Conservation (phyloP, 2,797 vertebrate species). For the Channa striata region DNA sequence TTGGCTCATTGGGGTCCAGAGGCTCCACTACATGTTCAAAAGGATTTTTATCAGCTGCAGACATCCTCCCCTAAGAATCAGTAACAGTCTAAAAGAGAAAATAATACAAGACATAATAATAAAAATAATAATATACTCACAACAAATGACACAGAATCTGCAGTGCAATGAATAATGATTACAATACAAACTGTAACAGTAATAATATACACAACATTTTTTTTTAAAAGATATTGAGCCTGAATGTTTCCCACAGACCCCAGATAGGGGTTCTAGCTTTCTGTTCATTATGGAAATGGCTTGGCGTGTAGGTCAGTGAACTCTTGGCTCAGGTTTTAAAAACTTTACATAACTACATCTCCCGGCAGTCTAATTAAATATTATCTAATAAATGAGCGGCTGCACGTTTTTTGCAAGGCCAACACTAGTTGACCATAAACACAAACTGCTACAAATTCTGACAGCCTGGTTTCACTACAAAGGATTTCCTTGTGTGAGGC, state of each 20-base stretch:
- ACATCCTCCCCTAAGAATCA: constrained; percentile 50
- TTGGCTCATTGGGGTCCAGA: constrained; percentile 85
- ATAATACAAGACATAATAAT: neutral
- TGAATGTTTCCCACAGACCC: neutral
- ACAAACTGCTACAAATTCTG: neutral
- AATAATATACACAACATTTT: neutral
- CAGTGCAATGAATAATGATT: neutral
- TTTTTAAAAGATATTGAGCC: neutral
- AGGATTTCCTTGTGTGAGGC: neutral
- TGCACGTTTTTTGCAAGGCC: neutral
- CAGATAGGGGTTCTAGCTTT: neutral
- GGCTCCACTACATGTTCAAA: constrained; percentile 87
- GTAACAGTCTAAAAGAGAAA: constrained; percentile 17
- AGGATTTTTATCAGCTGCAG: constrained; percentile 86
- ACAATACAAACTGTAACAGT: neutral
- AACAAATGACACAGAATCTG: constrained; percentile 2
- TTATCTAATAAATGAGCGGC: neutral
- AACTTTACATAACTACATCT: constrained; percentile 46
- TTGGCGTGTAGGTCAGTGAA: constrained; percentile 46
- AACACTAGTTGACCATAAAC: neutral
- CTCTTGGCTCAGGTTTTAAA: constrained; percentile 9
- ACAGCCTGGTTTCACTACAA: fast-evolving
- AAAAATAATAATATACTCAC: too few species aligned
- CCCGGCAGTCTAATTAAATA: constrained; percentile 7
- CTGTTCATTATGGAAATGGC: neutral